Percentiles rank a stretch among this genome's conserved stretches.
Evolutionary conservation across 92 coral and sea anemone species (phyloP).

Genomic region (Epizoanthus illoricatus): DNA sequence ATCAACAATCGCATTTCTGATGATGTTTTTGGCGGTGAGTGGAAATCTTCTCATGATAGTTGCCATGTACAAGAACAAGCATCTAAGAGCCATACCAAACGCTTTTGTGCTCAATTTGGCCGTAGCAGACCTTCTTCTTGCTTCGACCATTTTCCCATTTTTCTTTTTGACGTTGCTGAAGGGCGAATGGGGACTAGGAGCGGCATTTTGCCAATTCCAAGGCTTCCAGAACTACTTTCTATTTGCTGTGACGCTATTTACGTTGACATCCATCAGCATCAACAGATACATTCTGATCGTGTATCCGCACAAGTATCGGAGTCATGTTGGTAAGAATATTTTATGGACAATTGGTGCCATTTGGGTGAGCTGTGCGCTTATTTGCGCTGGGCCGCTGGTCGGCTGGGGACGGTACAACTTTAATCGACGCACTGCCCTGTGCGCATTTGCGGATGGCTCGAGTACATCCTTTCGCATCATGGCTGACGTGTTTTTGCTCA

Average conservation of each 20-base stretch:
- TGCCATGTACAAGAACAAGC: conserved; percentile 44
- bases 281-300: conserved; percentile 49
- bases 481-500: conserved; percentile 42
- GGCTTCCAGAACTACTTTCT: conserved; percentile 53
- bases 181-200: conserved; percentile 57
- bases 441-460: conserved; percentile 45
- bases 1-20: conserved; percentile 38
- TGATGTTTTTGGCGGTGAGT: conserved; percentile 36
- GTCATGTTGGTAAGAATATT: conserved; percentile 43
- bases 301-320: conserved; percentile 38
- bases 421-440: conserved; percentile 53
- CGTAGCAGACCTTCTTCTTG: conserved; percentile 54
- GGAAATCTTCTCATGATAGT: conserved; percentile 52
- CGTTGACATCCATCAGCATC: conserved; percentile 55
- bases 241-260: conserved; percentile 51
- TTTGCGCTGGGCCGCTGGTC: conserved; percentile 32
- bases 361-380: conserved; percentile 52
- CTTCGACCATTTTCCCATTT: conserved; percentile 44
- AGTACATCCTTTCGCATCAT: conserved; percentile 44
- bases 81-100: conserved; percentile 62
- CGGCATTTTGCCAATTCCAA: conserved; percentile 41
- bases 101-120: conserved; percentile 54
- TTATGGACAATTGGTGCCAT: conserved; percentile 35
- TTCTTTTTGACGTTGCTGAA: conserved; percentile 48
- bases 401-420: conserved; percentile 59